phyloP scores from a whole-genome alignment of 2,113 vertebrate species.

The Antigone vipio region DNA sequence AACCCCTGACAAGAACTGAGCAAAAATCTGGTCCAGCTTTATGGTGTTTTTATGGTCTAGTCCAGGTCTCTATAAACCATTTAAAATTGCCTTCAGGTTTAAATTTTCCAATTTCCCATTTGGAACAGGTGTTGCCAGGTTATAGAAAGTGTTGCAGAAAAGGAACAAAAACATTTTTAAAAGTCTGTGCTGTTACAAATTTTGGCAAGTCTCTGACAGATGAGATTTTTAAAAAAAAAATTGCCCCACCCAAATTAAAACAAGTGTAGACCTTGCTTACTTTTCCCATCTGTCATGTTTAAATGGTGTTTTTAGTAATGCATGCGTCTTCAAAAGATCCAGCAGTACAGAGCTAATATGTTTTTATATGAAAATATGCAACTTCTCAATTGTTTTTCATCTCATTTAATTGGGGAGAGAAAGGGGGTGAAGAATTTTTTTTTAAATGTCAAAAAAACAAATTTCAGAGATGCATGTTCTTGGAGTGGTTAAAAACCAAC shows the following conservation, averaged over 20 bases:
- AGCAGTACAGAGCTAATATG: neutral
- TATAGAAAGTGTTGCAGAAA: slow-evolving; percentile 32
- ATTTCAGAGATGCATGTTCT: neutral
- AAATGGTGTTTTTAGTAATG: slow-evolving; percentile 20
- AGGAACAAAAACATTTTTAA: slow-evolving; percentile 8
- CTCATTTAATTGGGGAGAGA: neutral
- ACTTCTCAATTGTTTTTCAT: neutral
- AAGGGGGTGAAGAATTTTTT: neutral
- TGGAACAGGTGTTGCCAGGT: slow-evolving; percentile 47
- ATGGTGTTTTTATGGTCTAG: slow-evolving; percentile 49
- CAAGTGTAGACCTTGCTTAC: slow-evolving; percentile 7
- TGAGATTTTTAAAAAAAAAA: neutral
- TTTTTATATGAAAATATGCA: neutral
- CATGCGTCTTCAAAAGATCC: neutral
- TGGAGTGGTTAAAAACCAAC: slow-evolving; percentile 3
- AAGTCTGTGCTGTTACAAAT: neutral
- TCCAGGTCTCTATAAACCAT: slow-evolving; percentile 58
- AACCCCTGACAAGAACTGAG: neutral
- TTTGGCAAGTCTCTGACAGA: neutral
- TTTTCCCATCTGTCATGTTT: slow-evolving; percentile 23
- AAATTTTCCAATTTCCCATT: slow-evolving; percentile 37
- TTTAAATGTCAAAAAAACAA: neutral
- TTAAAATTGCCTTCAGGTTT: slow-evolving; percentile 42
- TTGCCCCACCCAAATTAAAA: neutral
- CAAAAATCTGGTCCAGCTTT: slow-evolving; percentile 16